A percentile compares a stretch with the other conserved stretches of the same genome.
phyloP scores from a whole-genome alignment of 2,113 vertebrate genomes.

The Callionymus lyra region DNA sequence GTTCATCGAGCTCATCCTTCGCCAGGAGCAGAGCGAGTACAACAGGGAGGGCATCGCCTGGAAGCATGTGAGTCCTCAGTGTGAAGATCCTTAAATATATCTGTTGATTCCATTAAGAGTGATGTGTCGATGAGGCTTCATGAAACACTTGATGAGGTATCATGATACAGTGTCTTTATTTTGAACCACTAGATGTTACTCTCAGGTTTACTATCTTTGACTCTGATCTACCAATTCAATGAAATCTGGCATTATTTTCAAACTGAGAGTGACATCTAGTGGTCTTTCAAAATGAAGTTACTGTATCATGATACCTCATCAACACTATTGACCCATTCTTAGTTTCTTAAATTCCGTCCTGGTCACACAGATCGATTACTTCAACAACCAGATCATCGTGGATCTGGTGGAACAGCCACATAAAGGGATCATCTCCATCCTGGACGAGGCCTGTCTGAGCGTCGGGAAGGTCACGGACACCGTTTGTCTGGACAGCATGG shows the following conservation, averaged over 20 bases:
- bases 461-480: slow-evolving; percentile 79
- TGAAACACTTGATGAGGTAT: too few species aligned
- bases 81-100: too few species aligned
- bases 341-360: neutral
- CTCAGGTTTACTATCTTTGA: too few species aligned
- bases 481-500: slow-evolving; percentile 81
- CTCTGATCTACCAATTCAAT: too few species aligned
- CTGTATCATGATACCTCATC: too few species aligned
- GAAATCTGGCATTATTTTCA: too few species aligned
- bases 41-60: slow-evolving; percentile 81
- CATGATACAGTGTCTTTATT: too few species aligned
- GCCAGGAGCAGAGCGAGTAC: slow-evolving; percentile 85
- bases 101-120: neutral
- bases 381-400: slow-evolving; percentile 88
- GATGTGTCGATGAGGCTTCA: neutral
- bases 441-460: slow-evolving; percentile 83
- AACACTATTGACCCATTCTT: too few species aligned
- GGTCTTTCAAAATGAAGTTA: too few species aligned
- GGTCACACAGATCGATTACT: slow-evolving; percentile 76
- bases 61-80: slow-evolving; percentile 72
- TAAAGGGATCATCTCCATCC: slow-evolving; percentile 79
- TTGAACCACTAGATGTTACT: too few species aligned
- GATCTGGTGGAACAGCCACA: slow-evolving; percentile 85
- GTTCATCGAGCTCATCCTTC: slow-evolving; percentile 85
- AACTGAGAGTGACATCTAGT: too few species aligned